A percentile compares a stretch with the other conserved stretches of the same genome.
Conservation (phyloP, 2,113 vertebrate genomes). For the Nerophis ophidion region DNA sequence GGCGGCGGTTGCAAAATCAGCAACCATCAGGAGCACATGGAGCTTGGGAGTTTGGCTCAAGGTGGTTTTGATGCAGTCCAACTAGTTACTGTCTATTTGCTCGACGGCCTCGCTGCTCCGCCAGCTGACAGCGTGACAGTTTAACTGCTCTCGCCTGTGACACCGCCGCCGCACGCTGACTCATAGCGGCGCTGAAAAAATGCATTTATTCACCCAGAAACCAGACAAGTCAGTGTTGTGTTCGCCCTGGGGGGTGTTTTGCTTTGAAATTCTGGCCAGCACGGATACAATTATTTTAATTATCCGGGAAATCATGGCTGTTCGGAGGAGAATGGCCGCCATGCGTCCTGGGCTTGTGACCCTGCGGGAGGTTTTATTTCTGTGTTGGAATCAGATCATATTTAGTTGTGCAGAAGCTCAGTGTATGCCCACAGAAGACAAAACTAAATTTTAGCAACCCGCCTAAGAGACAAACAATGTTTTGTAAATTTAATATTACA, state of each 20-base stretch:
- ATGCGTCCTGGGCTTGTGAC: no score
- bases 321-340: no score
- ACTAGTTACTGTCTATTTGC: conserved; percentile 1
- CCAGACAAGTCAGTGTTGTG: neutral
- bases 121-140: neutral
- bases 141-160: neutral
- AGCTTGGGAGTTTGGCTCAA: neutral
- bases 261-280: no score
- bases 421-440: neutral
- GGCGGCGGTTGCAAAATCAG: neutral
- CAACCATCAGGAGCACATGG: neutral
- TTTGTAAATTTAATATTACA: conserved; percentile 35
- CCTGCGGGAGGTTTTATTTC: no score
- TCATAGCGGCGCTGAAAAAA: neutral
- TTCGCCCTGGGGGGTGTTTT: no score
- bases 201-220: neutral
- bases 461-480: conserved; percentile 35
- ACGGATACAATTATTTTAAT: no score
- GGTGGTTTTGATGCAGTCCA: neutral
- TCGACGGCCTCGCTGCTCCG: neutral
- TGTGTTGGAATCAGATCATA: no score
- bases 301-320: no score
- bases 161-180: neutral
- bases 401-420: neutral
- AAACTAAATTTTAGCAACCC: neutral